Evolutionary conservation across 2,797 vertebrate genomes (phyloP), one percentile per base, ranked within the genome.

Genomic region (Lepidocolaptes lacrymiger): DNA sequence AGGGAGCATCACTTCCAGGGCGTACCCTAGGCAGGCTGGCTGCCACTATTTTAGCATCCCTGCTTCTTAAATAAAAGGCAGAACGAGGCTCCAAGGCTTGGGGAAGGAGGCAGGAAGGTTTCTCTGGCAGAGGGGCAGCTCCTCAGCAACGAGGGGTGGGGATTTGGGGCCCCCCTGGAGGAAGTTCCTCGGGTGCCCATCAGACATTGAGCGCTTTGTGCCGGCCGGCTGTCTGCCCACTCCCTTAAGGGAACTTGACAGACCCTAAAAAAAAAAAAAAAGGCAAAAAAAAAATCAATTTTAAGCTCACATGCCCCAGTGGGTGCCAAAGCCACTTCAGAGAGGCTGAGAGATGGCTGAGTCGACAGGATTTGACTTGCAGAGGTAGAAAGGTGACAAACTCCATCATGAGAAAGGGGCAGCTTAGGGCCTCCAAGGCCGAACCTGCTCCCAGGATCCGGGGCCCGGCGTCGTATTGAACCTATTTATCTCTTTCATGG

Each of bases 341-440:
- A 99, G 98, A 98, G 97, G 96, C 98, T 98, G 98, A 99, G 98
- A 98, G 98, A 99, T 98, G 99, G 98, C 98, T 97, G 98, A 99
- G 98, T 98, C 99, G 99, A 99, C 98, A 99, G 98, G 98, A 98
- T 99, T 98, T 98, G 99, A 99, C 98, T 99, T 99, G 98, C 97
- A 97, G 99, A 99, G 99, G 99, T 98, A 98, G 99, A 99, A 98
- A 99, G 99, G 99, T 99, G 99, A 99, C 99, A 99, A 99, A 99
- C 98, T 99, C 99, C 98, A 99, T 99, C 99, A 99, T 97, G 98
- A 98, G 98, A 98, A 98, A 97, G 98, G 98, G 98, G 97, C 97
- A 97, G 97, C 97, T 97, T 36, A 52, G 96, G 97, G 98, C 98
- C 98, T 98, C 96, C 77, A 98, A 98, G 99, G 98, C 98, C 98